Evolutionary conservation across 2,113 vertebrate genomes (phyloP), one percentile per base, ranked within the genome.

Genomic region (Larimichthys crocea): DNA sequence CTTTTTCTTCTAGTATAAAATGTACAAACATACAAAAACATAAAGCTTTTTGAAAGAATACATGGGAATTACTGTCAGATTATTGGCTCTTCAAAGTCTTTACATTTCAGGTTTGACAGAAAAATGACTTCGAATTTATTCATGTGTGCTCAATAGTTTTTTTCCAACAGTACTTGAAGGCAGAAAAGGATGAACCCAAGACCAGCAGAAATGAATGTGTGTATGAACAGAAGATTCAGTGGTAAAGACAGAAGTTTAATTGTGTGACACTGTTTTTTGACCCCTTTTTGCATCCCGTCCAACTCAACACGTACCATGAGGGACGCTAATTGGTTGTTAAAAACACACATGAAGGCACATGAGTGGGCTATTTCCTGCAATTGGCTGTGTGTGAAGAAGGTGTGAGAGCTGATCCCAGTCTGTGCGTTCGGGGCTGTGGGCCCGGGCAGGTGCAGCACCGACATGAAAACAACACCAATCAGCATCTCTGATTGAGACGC

Each of bases 401-500:
- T 20, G 53, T 40, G 44, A 72, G 74, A 35, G 69, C 40, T 63
- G 78, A 72, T n/a, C 15, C 42, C 15, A 14, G 56, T 7, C 50
- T 20, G 68, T 16, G 63, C n/a, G 59, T 53, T 69, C 3, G 9
- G 35, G 35, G 64, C 60, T 5, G 65, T 44, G 29, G 72, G 67
- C 71, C 50, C 15, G 52, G 68, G 75, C 84, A 82, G 80, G 57
- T 81, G 87, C 80, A 59, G 70, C 55, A 10, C 53, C 24, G 56
- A 69, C 59, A 57, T 3, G 42, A 76, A 29, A 82, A 78, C 79
- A 67, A 81, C 82, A 76, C 62, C 83, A 87, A 84, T 87, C 86
- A 85, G 53, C 55, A 24, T 67, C 83, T 68, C 72, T 80, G 79
- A 85, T 82, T 83, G 88, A 81, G 83, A 86, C 24, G 60, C 74